Base-by-base conservation (phyloP, 1,140 invertebrate species). In the Pseudoatta argentina region DNA sequence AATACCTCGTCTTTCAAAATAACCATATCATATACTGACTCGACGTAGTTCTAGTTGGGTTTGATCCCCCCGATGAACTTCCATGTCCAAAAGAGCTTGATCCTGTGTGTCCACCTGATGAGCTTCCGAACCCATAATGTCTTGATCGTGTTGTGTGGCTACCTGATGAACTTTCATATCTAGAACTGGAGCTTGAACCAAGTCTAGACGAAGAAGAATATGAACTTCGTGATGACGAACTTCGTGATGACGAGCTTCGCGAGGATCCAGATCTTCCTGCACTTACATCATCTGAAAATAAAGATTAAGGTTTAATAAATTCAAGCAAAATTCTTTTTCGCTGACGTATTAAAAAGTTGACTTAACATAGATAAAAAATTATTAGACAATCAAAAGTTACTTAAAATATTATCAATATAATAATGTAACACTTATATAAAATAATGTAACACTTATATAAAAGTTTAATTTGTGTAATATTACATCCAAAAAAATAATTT, bases 271-370 rank as follows among this genome's bases (percentile, higher is more conserved):
- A 39, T 39, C 5, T 77, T 34, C n/a, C 1, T 34, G 82, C 82
- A 2, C 57, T 85, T 14, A 78, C 63, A 39, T 85, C 6, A 8
- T 48, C 82, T 85, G 4, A 57, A 66, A 66, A 39, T 61, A 48
- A 78, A 66, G 1, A 14, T 34, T 73, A 34, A 53, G 16, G 0
- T 30, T 2, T 39, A 66, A 78, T 39, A 71, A 57, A 69, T 57
- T 12, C 3, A 67, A 2, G 4, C 6, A 34, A 53, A 39, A 21
- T n/a, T 48, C 53, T 34, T 39, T 67, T 30, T 34, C 12, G 7
- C 3, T 14, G 1, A 76, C 34, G 18, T 53, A 24, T 61, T 27
- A 72, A 71, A 57, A 57, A 73, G 2, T 21, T 6, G n/a, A 8
- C 30, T 18, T 30, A n/a, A 39, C 6, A 6, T 39, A 53, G 27